Percentiles rank a stretch among this genome's conserved stretches.
Evolutionary conservation across 2,797 vertebrate genomes (phyloP).

Genomic region (Danio jaintianensis): DNA sequence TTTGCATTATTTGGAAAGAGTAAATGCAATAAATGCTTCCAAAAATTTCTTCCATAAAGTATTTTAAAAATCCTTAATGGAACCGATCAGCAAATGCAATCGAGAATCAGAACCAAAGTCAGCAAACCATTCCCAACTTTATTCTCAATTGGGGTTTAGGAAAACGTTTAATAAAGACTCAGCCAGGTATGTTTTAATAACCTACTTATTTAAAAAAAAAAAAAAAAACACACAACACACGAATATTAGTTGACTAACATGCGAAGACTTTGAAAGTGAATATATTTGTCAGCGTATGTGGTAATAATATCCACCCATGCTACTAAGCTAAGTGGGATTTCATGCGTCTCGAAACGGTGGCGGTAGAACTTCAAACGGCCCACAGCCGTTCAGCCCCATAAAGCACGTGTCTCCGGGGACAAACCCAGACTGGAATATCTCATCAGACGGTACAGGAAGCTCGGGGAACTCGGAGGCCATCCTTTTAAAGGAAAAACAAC

Average conservation of each 20-base stretch:
- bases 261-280: conserved; percentile 55
- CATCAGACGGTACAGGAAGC: conserved; percentile 80
- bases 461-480: conserved; percentile 78
- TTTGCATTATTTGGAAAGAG: neutral
- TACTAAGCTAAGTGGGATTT: conserved; percentile 65
- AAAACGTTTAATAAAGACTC: neutral
- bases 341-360: conserved; percentile 58
- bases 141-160: neutral
- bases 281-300: conserved; percentile 59
- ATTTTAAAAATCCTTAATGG: neutral
- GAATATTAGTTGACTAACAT: conserved; percentile 52
- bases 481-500: conserved; percentile 71
- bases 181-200: neutral
- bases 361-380: conserved; percentile 73
- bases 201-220: conserved; percentile 38
- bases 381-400: conserved; percentile 73
- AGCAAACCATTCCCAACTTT: neutral
- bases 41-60: neutral
- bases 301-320: conserved; percentile 67
- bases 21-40: neutral
- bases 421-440: conserved; percentile 80
- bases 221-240: too few relatives aligned
- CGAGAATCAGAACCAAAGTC: neutral
- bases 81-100: neutral
- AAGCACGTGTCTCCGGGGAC: conserved; percentile 77